phyloP scores from a whole-genome alignment of 35 echinoderm and acorn worm genomes.

The Amphiura filiformis region DNA sequence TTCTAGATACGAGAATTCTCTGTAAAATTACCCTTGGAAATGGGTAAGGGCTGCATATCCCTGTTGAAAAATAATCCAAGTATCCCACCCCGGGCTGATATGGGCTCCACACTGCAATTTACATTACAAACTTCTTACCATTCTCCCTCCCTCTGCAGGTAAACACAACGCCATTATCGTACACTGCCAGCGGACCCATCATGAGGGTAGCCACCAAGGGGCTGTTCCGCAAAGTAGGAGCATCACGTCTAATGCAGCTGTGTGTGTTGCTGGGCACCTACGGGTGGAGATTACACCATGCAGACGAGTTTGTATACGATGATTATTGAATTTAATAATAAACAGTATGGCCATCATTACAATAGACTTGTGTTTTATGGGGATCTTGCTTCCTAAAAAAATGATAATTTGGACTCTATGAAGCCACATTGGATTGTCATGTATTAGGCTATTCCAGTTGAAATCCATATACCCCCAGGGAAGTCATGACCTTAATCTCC shows the following conservation, averaged over 20 bases:
- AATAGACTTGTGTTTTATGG: neutral
- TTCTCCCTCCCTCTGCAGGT: neutral
- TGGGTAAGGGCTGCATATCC: too few relatives aligned
- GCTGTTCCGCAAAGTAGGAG: slow-evolving; percentile 28
- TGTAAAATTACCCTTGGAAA: too few relatives aligned
- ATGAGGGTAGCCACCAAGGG: slow-evolving; percentile 37
- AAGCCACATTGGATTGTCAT: too few relatives aligned
- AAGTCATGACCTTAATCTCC: too few relatives aligned
- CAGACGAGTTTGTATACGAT: slow-evolving; percentile 44
- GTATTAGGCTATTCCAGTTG: too few relatives aligned
- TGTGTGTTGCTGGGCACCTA: slow-evolving; percentile 35
- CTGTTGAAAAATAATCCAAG: too few relatives aligned
- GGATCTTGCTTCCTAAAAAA: neutral
- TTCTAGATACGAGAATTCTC: too few relatives aligned
- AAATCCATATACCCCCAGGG: too few relatives aligned
- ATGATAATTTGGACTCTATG: neutral
- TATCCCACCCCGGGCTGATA: too few relatives aligned
- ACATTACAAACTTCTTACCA: too few relatives aligned
- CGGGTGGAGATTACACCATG: slow-evolving; percentile 32
- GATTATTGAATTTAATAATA: slow-evolving; percentile 16
- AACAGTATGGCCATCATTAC: neutral
- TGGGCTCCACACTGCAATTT: too few relatives aligned
- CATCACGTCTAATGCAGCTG: slow-evolving; percentile 47
- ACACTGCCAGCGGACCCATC: slow-evolving; percentile 45
- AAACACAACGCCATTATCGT: slow-evolving; percentile 23